phyloP scores from a whole-genome alignment of 1,140 invertebrate species.

The Bombus confusus region DNA sequence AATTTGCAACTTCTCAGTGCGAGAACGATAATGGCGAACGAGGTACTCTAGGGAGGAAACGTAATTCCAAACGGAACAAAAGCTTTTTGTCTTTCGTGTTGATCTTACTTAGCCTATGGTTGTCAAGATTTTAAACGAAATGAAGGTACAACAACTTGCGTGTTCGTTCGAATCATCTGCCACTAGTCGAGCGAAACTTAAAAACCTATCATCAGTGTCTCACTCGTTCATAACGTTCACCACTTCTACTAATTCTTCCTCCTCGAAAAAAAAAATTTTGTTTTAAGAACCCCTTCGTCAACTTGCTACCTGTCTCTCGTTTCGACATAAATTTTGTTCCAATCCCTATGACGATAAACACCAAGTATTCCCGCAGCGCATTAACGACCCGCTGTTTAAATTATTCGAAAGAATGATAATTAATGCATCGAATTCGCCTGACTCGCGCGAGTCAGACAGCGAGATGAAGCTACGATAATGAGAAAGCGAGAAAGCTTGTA shows the following conservation, averaged over 20 bases:
- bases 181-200: background rate
- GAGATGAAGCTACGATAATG: slow-evolving; percentile 51
- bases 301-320: background rate
- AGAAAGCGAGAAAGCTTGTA: slow-evolving; percentile 53
- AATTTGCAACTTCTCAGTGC: background rate
- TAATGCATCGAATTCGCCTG: slow-evolving; percentile 23
- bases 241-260: background rate
- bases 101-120: background rate
- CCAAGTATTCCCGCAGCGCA: background rate
- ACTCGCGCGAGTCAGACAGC: background rate
- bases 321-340: background rate
- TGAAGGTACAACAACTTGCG: background rate
- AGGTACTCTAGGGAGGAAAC: background rate
- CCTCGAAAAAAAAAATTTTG: background rate
- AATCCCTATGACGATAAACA: background rate
- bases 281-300: background rate
- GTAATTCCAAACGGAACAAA: slow-evolving; percentile 46
- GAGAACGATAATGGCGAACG: background rate
- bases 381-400: background rate
- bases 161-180: background rate
- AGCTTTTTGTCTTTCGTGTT: background rate
- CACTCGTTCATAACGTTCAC: background rate
- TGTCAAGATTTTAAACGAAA: background rate
- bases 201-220: background rate
- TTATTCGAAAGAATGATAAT: slow-evolving; percentile 36